phyloP scores from a whole-genome alignment of 2,797 vertebrate genomes.

The Premnoplex brunnescens region DNA sequence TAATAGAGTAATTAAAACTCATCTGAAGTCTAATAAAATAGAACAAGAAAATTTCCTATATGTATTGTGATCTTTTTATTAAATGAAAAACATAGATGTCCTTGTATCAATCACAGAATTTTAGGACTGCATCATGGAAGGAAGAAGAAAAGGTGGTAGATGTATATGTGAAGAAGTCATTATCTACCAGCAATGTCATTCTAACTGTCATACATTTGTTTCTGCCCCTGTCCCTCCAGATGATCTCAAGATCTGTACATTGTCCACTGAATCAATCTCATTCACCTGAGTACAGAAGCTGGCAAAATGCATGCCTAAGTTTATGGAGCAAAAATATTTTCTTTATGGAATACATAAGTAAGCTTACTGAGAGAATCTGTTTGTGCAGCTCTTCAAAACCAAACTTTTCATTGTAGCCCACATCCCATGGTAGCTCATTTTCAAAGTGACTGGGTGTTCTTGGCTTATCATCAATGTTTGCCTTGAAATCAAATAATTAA shows the following conservation, averaged over 20 bases:
- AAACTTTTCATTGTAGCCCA: not conserved
- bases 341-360: not conserved
- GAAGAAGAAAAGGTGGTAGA: not conserved
- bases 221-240: not conserved
- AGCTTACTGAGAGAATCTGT: not conserved
- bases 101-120: not conserved
- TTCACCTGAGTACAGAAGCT: not conserved
- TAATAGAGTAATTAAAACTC: conserved; percentile 26
- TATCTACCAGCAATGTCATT: not conserved
- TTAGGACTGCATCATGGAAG: not conserved
- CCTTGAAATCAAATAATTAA: not conserved
- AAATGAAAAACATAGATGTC: not conserved
- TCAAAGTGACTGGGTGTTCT: not conserved
- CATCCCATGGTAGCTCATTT: not conserved
- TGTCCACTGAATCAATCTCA: not conserved
- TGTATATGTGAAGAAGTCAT: not conserved
- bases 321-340: not conserved
- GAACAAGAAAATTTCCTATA: not conserved
- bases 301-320: not conserved
- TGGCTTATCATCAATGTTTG: not conserved
- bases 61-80: conserved; percentile 7
- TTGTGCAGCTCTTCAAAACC: not conserved
- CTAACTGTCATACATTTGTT: not conserved
- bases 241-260: not conserved
- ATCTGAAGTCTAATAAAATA: conserved; percentile 1